These are phyloP conservation scores for Oceanodroma leucorhoa DNA, from an alignment of 2,797 vertebrate species.

Conservation along the genomic window DNA sequence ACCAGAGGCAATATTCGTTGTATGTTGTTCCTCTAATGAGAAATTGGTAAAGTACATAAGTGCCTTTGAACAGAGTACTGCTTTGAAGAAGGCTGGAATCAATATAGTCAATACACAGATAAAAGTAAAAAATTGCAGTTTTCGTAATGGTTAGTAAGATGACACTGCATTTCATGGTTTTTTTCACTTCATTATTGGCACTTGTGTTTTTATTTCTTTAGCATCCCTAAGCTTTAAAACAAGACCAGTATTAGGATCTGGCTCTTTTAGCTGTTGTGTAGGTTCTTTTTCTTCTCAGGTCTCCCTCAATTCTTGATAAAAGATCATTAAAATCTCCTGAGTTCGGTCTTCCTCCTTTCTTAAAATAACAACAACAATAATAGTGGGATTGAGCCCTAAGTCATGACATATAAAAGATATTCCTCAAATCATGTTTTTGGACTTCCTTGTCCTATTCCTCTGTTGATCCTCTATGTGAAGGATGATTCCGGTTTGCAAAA, in stretches of 20 bases:
- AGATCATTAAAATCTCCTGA: not conserved
- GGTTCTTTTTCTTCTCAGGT: not conserved
- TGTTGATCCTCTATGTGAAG: not conserved
- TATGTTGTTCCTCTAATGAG: not conserved
- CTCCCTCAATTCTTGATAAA: not conserved
- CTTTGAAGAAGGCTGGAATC: constrained; percentile 1
- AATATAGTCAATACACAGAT: not conserved
- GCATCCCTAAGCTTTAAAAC: not conserved
- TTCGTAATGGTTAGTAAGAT: not conserved
- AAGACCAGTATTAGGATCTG: not conserved
- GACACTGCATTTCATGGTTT: not conserved
- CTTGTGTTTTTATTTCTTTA: not conserved
- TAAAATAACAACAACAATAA: not conserved
- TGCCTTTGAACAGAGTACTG: not conserved
- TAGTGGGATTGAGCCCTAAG: not conserved
- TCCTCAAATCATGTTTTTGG: not conserved
- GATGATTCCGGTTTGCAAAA: not conserved
- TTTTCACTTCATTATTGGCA: not conserved
- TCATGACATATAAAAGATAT: not conserved
- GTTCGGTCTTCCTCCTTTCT: not conserved
- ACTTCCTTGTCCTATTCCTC: not conserved
- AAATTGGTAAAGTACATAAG: not conserved
- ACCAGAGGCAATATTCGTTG: not conserved
- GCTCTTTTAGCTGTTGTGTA: not conserved
- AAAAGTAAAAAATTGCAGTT: not conserved